Conservation (phyloP, 2,888 invertebrate genomes). For the Onthophagus sagittarius region DNA sequence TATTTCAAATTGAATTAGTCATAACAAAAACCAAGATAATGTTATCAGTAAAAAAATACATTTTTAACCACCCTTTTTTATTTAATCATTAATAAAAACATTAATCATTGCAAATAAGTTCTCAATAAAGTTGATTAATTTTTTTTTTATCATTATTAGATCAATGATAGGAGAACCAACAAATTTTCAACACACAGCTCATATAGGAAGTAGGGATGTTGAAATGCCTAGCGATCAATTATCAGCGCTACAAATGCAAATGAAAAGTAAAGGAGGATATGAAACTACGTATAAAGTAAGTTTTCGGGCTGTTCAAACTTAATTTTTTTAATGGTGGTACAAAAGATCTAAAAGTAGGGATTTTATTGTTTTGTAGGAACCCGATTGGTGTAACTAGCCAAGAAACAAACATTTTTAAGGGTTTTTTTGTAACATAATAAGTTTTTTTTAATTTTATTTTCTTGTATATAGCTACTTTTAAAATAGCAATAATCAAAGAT, state of each 20-base stretch:
- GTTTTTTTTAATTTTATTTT: neutral
- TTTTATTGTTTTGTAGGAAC: slow-evolving; percentile 21
- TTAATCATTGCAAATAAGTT: too few relatives aligned
- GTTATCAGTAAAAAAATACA: too few relatives aligned
- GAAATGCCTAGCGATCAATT: slow-evolving; percentile 79
- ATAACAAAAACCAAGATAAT: too few relatives aligned
- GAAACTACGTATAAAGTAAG: slow-evolving; percentile 54
- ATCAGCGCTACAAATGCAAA: slow-evolving; percentile 85
- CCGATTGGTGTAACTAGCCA: slow-evolving; percentile 23
- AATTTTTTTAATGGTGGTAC: too few relatives aligned
- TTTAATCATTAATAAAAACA: too few relatives aligned
- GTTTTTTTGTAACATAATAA: neutral
- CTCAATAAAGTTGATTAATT: neutral
- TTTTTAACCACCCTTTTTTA: too few relatives aligned
- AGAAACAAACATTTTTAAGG: neutral
- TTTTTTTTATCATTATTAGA: slow-evolving; percentile 44
- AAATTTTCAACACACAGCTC: slow-evolving; percentile 92
- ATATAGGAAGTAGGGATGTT: slow-evolving; percentile 86
- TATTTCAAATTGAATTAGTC: too few relatives aligned
- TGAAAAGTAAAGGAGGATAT: slow-evolving; percentile 95
- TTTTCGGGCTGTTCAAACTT: neutral
- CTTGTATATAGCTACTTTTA: neutral
- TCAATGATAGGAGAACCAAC: slow-evolving; percentile 96
- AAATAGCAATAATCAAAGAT: neutral
- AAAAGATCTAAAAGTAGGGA: neutral